Evolutionary conservation across 2,113 vertebrate species (phyloP), one percentile per base, ranked within the genome.

Genomic region (Pionites leucogaster): DNA sequence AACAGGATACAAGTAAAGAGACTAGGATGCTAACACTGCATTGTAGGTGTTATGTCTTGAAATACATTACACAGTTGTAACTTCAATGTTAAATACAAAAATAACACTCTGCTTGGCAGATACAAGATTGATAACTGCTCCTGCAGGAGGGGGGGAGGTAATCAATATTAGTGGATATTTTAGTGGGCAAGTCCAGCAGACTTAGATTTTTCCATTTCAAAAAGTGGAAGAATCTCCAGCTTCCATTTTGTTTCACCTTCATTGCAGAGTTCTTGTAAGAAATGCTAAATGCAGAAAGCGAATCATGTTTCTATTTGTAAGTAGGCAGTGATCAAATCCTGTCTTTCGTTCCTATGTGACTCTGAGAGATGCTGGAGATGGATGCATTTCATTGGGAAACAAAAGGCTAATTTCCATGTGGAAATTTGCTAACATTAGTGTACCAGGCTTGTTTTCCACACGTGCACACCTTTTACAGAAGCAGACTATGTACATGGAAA

Each of bases 121-220:
- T 53, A 35, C 2, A 35, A 77, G 31, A 49, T 37, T 64, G 41
- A 72, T 44, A 35, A 59, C 31, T 85, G 4, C 42, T 75, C 17
- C 14, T 23, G 31, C 22, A n/a, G 31, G 5, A 1, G 0, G 8
- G 6, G 15, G 33, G 25, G 18, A 10, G 11, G 33, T 4, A 8
- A 25, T 42, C 35, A 29, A 1, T 60, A 14, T 44, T 50, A 55
- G 25, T 69, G 33, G 31, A 9, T 91, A 29, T 78, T 77, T 83
- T 78, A 82, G 31, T 47, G 23, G 20, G 3, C 20, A 68, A 81
- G 24, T 69, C 25, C 39, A 60, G 9, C 49, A 33, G 33, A 63
- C 11, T 46, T 44, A 8, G 15, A 11, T n/a, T 52, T 92, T 91
- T 85, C 24, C 19, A 16, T 71, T 85, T 92, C 19, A 64, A 25